Evolutionary conservation across 2,888 invertebrate genomes (phyloP).

Genomic region (Ecdyonurus torrentis): DNA sequence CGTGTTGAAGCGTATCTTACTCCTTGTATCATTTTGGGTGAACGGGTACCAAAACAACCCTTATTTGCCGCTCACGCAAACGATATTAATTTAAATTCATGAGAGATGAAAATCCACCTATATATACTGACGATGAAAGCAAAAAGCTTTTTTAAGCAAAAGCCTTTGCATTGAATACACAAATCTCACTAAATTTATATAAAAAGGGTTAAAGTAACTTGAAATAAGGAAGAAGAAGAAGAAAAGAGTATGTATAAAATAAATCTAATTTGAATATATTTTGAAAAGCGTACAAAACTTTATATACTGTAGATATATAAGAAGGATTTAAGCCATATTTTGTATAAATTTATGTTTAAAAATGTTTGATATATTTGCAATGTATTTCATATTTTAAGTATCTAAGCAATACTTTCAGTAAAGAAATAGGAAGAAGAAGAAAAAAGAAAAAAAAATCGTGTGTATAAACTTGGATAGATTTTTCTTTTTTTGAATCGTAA

Average conservation of each 20-base stretch:
- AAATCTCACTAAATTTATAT: not conserved
- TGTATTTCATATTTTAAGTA: no score
- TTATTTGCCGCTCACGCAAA: not conserved
- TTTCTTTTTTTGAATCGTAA: no score
- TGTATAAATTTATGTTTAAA: no score
- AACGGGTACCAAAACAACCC: not conserved
- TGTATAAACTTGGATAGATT: no score
- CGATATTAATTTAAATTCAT: not conserved
- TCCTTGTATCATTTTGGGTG: not conserved
- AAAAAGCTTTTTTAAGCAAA: not conserved
- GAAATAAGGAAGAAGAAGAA: no score
- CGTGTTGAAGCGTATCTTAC: not conserved
- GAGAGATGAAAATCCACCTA: not conserved
- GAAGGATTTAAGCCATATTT: no score
- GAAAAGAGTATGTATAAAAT: not conserved
- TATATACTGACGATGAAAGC: not conserved
- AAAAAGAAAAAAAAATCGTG: not conserved
- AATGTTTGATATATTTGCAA: no score
- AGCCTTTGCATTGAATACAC: not conserved
- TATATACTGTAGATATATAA: not conserved
- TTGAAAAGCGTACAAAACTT: not conserved
- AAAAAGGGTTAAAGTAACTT: not conserved
- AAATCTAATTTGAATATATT: not conserved
- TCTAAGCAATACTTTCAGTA: no score
- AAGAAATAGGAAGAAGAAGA: no score